Evolutionary conservation across 2,888 invertebrate species (phyloP).

Genomic region (Scaptomyza flava): DNA sequence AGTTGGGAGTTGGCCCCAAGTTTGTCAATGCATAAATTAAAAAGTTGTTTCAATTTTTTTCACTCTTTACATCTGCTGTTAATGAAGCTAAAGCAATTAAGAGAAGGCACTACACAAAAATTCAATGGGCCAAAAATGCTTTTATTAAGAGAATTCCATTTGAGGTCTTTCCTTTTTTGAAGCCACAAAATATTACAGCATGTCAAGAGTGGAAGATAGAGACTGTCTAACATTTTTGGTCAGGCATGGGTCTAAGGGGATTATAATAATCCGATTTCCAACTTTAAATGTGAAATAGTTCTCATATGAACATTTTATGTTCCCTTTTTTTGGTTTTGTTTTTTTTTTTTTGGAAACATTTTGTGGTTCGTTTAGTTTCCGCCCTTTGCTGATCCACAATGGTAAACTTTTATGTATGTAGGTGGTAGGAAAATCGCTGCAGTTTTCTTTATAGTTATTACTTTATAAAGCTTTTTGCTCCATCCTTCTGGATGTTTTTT

Average conservation of each 20-base stretch:
- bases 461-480: slow-evolving; percentile 67
- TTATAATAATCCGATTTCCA: slow-evolving; percentile 79
- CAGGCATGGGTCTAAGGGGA: slow-evolving; percentile 43
- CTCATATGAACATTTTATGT: slow-evolving; percentile 44
- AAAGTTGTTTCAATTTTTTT: slow-evolving; percentile 52
- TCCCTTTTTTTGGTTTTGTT: slow-evolving; percentile 1
- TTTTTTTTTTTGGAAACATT: slow-evolving; percentile 32
- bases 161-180: slow-evolving; percentile 46
- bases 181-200: slow-evolving; percentile 65
- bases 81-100: slow-evolving; percentile 75
- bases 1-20: slow-evolving; percentile 34
- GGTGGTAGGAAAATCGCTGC: slow-evolving; percentile 59
- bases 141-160: slow-evolving; percentile 18
- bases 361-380: slow-evolving; percentile 37
- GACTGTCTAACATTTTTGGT: slow-evolving; percentile 10
- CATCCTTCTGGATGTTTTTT: slow-evolving; percentile 32
- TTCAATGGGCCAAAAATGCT: slow-evolving; percentile 45
- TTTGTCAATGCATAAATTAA: slow-evolving; percentile 81
- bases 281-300: slow-evolving; percentile 60
- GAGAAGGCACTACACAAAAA: slow-evolving; percentile 30
- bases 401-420: slow-evolving; percentile 18
- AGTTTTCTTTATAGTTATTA: slow-evolving; percentile 78
- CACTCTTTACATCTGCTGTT: slow-evolving; percentile 46
- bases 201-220: slow-evolving; percentile 39
- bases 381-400: slow-evolving; percentile 3